Percentiles rank a stretch among this genome's conserved stretches.
These are phyloP conservation scores for Ecdyonurus torrentis DNA, from an alignment of 2,888 invertebrate genomes.

Conservation along the genomic window DNA sequence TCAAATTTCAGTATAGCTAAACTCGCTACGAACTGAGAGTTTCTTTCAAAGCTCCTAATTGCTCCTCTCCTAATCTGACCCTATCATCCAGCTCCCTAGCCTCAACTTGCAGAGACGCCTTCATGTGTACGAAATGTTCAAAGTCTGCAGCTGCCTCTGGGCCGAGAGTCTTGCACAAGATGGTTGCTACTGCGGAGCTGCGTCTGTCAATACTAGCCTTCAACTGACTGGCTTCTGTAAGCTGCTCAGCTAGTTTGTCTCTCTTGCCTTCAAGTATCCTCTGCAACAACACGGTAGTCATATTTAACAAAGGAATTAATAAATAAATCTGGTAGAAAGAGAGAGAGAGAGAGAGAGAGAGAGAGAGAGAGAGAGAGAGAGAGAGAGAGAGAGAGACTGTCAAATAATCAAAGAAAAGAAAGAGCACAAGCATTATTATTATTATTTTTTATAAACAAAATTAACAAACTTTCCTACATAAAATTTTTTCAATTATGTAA, in stretches of 20 bases:
- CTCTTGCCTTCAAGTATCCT: conserved; percentile 54
- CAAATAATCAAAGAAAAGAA: background rate
- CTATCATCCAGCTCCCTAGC: conserved; percentile 67
- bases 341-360: too few species aligned
- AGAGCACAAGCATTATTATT: background rate
- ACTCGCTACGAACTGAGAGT: too few species aligned
- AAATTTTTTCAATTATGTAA: too few species aligned
- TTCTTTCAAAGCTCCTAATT: conserved; percentile 51
- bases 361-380: too few species aligned
- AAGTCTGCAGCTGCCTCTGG: conserved; percentile 62
- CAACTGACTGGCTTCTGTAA: conserved; percentile 65
- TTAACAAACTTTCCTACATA: background rate
- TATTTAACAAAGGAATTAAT: too few species aligned
- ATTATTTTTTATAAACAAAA: background rate
- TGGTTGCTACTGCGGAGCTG: conserved; percentile 48
- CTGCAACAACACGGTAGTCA: conserved; percentile 25
- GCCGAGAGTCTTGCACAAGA: conserved; percentile 52
- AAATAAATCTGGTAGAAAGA: too few species aligned
- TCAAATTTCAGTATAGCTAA: too few species aligned
- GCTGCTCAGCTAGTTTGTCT: conserved; percentile 55
- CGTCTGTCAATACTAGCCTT: conserved; percentile 68
- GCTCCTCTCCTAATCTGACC: conserved; percentile 66
- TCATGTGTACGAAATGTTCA: conserved; percentile 72
- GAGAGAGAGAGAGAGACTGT: background rate
- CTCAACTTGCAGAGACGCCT: conserved; percentile 68